Conservation (phyloP, 1,140 invertebrate genomes). For the Procambarus clarkii region DNA sequence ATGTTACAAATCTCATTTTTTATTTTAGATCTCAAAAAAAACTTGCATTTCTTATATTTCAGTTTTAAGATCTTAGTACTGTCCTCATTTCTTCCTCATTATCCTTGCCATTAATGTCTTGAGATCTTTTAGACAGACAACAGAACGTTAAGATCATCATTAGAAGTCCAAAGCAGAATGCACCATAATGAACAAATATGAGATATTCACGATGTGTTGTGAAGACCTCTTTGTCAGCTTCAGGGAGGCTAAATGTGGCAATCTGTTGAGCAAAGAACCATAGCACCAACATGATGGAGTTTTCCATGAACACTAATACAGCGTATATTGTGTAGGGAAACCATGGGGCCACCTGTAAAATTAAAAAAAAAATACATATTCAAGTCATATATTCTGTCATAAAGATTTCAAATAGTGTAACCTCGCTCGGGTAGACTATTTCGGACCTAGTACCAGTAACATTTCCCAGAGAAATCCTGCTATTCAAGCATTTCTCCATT, state of each 20-base stretch:
- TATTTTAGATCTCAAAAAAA: too few relatives aligned
- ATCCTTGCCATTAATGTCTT: neutral
- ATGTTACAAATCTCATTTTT: too few relatives aligned
- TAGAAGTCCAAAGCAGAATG: conserved; percentile 48
- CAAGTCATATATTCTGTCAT: neutral
- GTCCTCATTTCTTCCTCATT: conserved; percentile 23
- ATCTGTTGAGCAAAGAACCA: conserved; percentile 51
- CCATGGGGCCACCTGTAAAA: conserved; percentile 53
- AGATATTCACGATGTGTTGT: conserved; percentile 38
- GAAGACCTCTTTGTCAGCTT: conserved; percentile 10
- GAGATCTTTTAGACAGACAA: conserved; percentile 1
- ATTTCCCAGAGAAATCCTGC: too few relatives aligned
- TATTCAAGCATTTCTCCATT: too few relatives aligned
- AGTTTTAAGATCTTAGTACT: neutral
- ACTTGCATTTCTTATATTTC: neutral
- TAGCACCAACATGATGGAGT: conserved; percentile 60
- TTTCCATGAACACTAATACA: conserved; percentile 54
- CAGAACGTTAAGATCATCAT: conserved; percentile 63
- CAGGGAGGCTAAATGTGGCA: neutral
- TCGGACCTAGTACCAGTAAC: too few relatives aligned
- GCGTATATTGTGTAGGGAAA: conserved; percentile 63
- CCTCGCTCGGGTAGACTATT: too few relatives aligned
- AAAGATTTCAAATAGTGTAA: too few relatives aligned
- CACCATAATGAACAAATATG: conserved; percentile 54
- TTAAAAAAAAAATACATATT: neutral